Percentiles rank a stretch among this genome's conserved stretches.
These are phyloP conservation scores for Fringilla coelebs DNA, from an alignment of 2,797 vertebrate genomes.

Conservation along the genomic window DNA sequence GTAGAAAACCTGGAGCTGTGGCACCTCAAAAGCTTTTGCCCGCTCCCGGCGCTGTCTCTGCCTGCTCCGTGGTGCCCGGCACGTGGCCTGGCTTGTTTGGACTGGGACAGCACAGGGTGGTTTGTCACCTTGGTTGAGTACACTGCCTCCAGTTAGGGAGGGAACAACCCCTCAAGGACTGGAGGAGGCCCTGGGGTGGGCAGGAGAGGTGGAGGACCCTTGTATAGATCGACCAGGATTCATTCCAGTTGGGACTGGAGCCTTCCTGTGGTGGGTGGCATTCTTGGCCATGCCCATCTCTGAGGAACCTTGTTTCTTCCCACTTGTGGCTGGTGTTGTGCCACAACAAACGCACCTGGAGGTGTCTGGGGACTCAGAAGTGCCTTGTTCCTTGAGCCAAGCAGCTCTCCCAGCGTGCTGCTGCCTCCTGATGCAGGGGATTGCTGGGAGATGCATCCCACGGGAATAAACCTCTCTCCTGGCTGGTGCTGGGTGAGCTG, in stretches of 20 bases:
- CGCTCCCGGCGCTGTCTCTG: accelerated
- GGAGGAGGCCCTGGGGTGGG: not conserved
- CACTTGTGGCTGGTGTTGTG: not conserved
- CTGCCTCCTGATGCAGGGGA: not conserved
- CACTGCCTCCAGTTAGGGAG: not conserved
- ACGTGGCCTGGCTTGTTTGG: not conserved
- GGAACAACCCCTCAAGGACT: not conserved
- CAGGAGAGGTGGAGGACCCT: not conserved
- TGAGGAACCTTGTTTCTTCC: not conserved
- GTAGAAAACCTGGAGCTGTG: not conserved
- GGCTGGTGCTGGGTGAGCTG: not conserved
- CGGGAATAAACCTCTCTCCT: not conserved
- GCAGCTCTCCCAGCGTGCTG: not conserved
- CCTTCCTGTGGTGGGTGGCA: not conserved
- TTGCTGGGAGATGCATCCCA: not conserved
- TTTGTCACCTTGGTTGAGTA: not conserved
- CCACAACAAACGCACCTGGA: not conserved
- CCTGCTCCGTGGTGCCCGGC: accelerated
- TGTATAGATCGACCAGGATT: accelerated
- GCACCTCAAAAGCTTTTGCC: not conserved
- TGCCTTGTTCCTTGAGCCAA: not conserved
- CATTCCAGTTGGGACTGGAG: not conserved
- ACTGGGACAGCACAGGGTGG: not conserved
- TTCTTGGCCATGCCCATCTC: not conserved
- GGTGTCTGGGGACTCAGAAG: not conserved